phyloP scores from a whole-genome alignment of 2,888 invertebrate species.

The Ischnura elegans region DNA sequence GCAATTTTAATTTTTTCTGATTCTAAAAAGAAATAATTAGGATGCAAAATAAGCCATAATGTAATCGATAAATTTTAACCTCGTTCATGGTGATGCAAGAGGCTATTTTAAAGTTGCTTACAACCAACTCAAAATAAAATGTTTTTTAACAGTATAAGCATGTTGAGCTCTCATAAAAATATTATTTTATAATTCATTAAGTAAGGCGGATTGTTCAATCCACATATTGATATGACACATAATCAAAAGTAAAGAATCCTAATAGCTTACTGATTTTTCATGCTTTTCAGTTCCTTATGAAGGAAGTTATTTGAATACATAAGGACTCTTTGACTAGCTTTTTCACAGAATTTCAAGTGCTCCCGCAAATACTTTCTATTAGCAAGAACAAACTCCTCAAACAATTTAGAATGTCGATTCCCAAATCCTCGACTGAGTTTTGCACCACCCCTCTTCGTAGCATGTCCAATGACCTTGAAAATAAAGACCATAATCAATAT shows the following conservation, averaged over 20 bases:
- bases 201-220: no score
- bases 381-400: constrained; percentile 70
- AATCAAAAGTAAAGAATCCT: not conserved
- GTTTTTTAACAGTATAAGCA: no score
- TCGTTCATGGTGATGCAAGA: no score
- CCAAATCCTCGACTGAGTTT: constrained; percentile 1
- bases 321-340: constrained; percentile 70
- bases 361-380: constrained; percentile 69
- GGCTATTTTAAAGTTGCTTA: no score
- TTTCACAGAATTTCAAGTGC: constrained; percentile 71
- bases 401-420: constrained; percentile 65
- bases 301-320: constrained; percentile 72
- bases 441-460: constrained; percentile 12
- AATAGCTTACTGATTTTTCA: constrained; percentile 70
- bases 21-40: no score
- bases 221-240: no score
- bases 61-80: no score
- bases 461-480: not conserved
- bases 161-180: no score
- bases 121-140: no score
- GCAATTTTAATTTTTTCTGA: no score
- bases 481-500: not conserved
- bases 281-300: constrained; percentile 71
- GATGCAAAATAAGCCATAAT: no score
- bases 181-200: no score